phyloP scores from a whole-genome alignment of 2,797 vertebrate species.

The Falco biarmicus region DNA sequence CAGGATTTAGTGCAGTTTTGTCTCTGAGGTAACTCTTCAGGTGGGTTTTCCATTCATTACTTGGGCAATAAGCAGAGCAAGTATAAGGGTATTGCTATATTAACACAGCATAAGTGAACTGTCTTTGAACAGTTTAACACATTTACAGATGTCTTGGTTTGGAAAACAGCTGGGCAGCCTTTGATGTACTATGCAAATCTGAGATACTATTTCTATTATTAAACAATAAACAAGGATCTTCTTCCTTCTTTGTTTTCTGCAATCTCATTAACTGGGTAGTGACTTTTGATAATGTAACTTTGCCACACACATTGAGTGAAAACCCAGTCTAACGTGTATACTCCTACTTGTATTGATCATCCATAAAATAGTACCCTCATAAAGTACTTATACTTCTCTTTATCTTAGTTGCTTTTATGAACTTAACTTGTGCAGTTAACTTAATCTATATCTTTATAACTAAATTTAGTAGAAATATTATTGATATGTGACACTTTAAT shows the following conservation, averaged over 20 bases:
- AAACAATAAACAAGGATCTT: background rate
- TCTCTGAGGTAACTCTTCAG: background rate
- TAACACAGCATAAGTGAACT: background rate
- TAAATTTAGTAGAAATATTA: background rate
- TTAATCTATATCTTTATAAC: background rate
- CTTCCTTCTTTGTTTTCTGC: background rate
- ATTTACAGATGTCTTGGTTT: background rate
- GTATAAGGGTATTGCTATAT: background rate
- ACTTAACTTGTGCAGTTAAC: conserved; percentile 29
- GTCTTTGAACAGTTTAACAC: background rate
- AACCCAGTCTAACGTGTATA: background rate
- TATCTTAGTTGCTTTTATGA: conserved; percentile 39
- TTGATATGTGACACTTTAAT: background rate
- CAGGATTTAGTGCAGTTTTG: background rate
- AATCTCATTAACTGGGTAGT: background rate
- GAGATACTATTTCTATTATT: background rate
- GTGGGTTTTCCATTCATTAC: background rate
- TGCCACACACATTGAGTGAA: background rate
- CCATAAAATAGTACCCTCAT: background rate
- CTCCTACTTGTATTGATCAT: conserved; percentile 21
- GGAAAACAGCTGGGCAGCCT: background rate
- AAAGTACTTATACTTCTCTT: background rate
- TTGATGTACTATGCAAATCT: background rate
- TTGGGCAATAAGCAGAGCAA: background rate
- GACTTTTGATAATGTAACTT: background rate